Base-by-base conservation (phyloP, 2,797 vertebrate genomes). In the Alfaro cultratus region DNA sequence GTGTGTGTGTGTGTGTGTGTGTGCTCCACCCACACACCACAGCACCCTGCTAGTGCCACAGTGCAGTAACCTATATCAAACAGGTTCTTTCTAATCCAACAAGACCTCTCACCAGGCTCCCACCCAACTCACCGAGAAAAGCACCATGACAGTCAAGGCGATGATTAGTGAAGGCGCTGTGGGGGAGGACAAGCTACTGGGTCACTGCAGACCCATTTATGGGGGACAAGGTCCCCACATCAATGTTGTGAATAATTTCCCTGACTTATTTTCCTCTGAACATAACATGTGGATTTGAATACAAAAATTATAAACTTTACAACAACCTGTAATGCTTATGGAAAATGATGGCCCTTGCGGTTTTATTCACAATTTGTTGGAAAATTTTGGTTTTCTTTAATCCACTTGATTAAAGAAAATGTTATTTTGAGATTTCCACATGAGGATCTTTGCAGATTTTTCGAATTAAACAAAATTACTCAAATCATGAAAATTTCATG, bases 61-160 rank as follows among this genome's bases (percentile, higher is more conserved):
- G 90, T 70, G 88, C 81, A 57, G 85, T 93, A 95, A 95, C 94
- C 94, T 95, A 92, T 93, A 94, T 95, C 95, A 95, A 92, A 90
- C 87, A 87, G 90, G 81, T n/a, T 80, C 84, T 83, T 82, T 90
- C 91, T 96, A 95, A 96, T 95, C 89, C 89, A 92, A 93, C 89
- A 88, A 84, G 95, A 95, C 90, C 91, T 92, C 89, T 93, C 93
- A 73, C 89, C 89, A 88, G 85, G 87, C 83, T 49, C 53, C 85
- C 79, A 78, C 86, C 73, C 82, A 13, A 85, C 82, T 79, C 80
- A 87, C 83, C 83, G 53, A 79, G 83, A 80, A 78, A 86, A 79
- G 67, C 85, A 80, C 83, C 83, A 46, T 79, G 86, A 88, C 90
- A 91, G 87, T 87, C 88, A 86, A n/a, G 79, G 78, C 86, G 57